Evolutionary conservation across 2,797 vertebrate genomes (phyloP).

Genomic region (Gymnoscopelus braueri): DNA sequence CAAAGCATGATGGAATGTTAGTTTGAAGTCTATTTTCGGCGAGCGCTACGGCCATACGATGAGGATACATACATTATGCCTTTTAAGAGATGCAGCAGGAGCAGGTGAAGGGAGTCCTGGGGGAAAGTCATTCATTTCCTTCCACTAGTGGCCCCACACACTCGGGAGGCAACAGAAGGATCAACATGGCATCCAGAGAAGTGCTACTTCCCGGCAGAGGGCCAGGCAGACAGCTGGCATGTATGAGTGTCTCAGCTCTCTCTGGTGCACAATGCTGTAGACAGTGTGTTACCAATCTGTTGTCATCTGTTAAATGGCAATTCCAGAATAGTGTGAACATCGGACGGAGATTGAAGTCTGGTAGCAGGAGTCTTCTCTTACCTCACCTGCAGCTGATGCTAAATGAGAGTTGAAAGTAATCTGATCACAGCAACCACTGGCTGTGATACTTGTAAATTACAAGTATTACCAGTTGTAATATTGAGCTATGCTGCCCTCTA

Average conservation of each 20-base stretch:
- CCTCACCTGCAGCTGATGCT: conserved; percentile 23
- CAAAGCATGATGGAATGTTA: no score
- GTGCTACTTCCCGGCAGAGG: conserved; percentile 68
- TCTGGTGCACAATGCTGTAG: conserved; percentile 46
- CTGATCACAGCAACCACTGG: no score
- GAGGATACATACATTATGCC: no score
- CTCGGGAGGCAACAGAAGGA: conserved; percentile 69
- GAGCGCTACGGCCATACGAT: no score
- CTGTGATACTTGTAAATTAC: no score
- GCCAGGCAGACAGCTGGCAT: conserved; percentile 73
- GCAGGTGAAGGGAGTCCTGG: conserved; percentile 69
- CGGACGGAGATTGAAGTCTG: conserved; percentile 5
- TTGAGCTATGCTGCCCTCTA: conserved; percentile 59
- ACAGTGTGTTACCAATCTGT: conserved; percentile 55
- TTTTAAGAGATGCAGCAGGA: conserved; percentile 43
- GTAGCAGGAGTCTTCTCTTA: conserved; percentile 18
- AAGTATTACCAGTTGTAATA: no score
- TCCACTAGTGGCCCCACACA: conserved; percentile 30
- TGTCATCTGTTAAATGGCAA: conserved; percentile 58
- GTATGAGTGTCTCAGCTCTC: conserved; percentile 38
- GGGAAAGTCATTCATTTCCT: conserved; percentile 50
- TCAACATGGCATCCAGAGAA: conserved; percentile 67
- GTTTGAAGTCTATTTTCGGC: no score
- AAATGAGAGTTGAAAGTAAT: neutral
- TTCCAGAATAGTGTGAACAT: conserved; percentile 64